Base-by-base conservation (phyloP, 2,888 invertebrate genomes). In the Xylota sylvarum region DNA sequence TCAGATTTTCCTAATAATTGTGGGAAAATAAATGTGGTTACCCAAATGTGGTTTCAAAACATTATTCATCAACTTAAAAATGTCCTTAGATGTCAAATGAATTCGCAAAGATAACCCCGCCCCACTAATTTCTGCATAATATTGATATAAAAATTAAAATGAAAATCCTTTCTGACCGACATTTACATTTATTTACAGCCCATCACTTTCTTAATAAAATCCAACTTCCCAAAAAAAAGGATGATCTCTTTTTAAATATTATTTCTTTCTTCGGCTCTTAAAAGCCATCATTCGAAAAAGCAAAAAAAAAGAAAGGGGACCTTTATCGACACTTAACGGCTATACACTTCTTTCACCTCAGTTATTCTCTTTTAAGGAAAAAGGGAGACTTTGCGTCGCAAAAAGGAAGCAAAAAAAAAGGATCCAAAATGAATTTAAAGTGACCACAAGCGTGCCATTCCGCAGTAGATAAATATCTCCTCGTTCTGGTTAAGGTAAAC, bases 391-490 rank as follows among this genome's bases (percentile, higher is more conserved):
- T 32, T 58, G 3, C 3, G 27, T 40, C 14, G 58, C 32, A 70
- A 56, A 56, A 35, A 27, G 23, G 17, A 37, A 30, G n/a, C 30
- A 12, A n/a, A 70, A 32, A 60, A 81, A 85, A 73, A 48, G 85
- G 85, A 77, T 56, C 62, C 50, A 56, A 78, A 52, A 77, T 86
- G 86, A 86, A 82, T 86, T 86, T 86, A 78, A 78, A 86, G 86
- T 86, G 82, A 86, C 86, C 86, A 82, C 86, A 82, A 73, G 82
- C 77, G 82, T 86, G 82, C 82, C 73, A 82, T 82, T 86, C 80
- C n/a, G 40, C 43, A 48, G 46, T 27, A 72, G 74, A 74, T 69
- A 80, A 81, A 74, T 46, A 84, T 80, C 74, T 84, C 69, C 74
- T 84, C 69, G 67, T 73, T 74, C 43, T 48, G 80, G 56, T 72